Conservation (phyloP, 1,140 invertebrate species). For the Stegodyphus mimosarum region DNA sequence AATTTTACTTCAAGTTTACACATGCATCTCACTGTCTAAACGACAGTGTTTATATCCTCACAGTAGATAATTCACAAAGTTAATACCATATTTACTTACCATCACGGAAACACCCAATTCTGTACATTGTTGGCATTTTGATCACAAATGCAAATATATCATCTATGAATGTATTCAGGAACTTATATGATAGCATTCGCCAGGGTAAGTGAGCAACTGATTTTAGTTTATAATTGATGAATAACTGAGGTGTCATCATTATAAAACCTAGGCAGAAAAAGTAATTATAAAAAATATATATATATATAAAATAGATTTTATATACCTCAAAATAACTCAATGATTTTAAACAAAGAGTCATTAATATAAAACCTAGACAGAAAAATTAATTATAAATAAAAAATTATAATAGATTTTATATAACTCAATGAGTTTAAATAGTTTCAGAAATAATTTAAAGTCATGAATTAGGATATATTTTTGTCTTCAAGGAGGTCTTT, state of each 20-base stretch:
- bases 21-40: too few relatives aligned
- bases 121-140: conserved; percentile 98
- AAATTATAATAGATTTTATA: too few relatives aligned
- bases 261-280: conserved; percentile 82
- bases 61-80: too few relatives aligned
- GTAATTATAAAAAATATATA: not conserved
- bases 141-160: conserved; percentile 99
- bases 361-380: not conserved
- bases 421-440: too few relatives aligned
- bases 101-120: conserved; percentile 93
- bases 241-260: conserved; percentile 99
- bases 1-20: too few relatives aligned
- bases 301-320: not conserved
- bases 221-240: conserved; percentile 99
- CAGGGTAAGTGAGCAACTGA: conserved; percentile 98
- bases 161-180: conserved; percentile 99
- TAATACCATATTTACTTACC: conserved; percentile 71
- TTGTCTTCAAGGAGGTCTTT: too few relatives aligned
- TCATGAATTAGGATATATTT: too few relatives aligned
- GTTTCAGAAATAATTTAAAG: too few relatives aligned
- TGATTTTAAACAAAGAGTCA: not conserved
- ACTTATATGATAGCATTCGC: conserved; percentile 99
- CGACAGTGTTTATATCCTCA: too few relatives aligned
- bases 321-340: not conserved
- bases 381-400: not conserved